Evolutionary conservation across 2,888 invertebrate species (phyloP), one percentile per base, ranked within the genome.

Genomic region (Ferrisia virgata): DNA sequence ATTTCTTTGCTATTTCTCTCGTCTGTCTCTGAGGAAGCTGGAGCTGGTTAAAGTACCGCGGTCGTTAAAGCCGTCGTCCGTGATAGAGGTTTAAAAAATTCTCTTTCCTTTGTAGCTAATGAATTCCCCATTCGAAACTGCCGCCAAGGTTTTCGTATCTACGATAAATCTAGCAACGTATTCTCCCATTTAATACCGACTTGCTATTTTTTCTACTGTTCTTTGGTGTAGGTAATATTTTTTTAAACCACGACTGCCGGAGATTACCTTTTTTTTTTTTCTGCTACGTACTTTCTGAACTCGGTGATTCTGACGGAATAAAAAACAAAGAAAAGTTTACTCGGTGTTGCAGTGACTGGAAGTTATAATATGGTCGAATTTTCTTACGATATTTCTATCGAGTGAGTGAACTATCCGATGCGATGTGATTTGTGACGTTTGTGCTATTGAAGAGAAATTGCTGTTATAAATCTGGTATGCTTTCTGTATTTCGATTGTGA

Each of bases 81-180:
- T 64, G 58, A 64, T 64, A 25, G 58, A 64, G 58, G 58, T 64
- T 64, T 64, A 64, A 64, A 64, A 64, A 64, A 22, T 64, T 22
- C 58, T 64, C 58, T 64, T 25, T 64, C 39, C 58, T 64, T 64
- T 64, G 28, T 64, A 28, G 58, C 58, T 64, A 64, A 64, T 64
- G 58, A 64, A 64, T 64, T 64, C 58, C 58, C 58, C 58, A 64
- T 64, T 64, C 58, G 58, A 22, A 53, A 64, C 58, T 22, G 28
- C 28, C 58, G 58, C n/a, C 47, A 18, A 47, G 18, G 47, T 47
- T 47, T 47, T 64, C 58, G 58, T 64, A 64, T 47, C 47, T 47
- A 9, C 47, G 47, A 47, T 64, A 64, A 64, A 64, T 64, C 58
- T 64, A 64, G 25, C 25, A 28, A 64, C 22, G 22, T 18, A 53